Base-by-base conservation (phyloP, 2,113 vertebrate genomes). In the Siphamia tubifer region DNA sequence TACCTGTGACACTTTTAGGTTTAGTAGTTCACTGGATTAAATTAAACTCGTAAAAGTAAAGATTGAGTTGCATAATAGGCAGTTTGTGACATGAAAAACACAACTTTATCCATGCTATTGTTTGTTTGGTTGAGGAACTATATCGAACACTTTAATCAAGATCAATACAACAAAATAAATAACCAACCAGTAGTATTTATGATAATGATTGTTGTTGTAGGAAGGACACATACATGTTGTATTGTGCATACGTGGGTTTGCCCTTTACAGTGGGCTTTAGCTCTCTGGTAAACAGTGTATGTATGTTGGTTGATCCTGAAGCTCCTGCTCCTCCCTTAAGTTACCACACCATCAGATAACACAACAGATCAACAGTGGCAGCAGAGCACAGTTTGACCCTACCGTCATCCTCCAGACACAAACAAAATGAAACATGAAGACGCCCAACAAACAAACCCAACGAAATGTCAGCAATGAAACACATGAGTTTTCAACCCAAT, bases 201-300 rank as follows among this genome's bases (percentile, higher is more conserved):
- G n/a, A n/a, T n/a, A n/a, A n/a, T 28, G 19, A 38, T 4, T 28
- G 10, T 12, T 4, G 28, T 28, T 28, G 20, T 39, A 28, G 17
- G 6, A 23, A 42, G 0, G 0, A n/a, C 8, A 5, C 16, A 54
- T 19, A 13, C 4, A 24, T 5, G 13, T 49, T 71, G 28, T 0
- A 1, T 25, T 25, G 34, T 25, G 34, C 19, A 34, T 39, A 19
- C n/a, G n/a, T n/a, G n/a, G n/a, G n/a, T n/a, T n/a, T n/a, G n/a
- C n/a, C n/a, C n/a, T n/a, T n/a, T n/a, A n/a, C n/a, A 25, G 23
- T 48, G 34, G 55, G 51, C 48, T 70, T 64, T 42, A 72, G 39
- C 63, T 68, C 4, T 1, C 66, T 82, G 69, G 61, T 67, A 87
- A 84, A 87, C 68, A 74, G 44, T 66, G n/a, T 42, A 39, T 12